Evolutionary conservation across 1,140 invertebrate species (phyloP).

Genomic region (Drosophila nigrodunni): DNA sequence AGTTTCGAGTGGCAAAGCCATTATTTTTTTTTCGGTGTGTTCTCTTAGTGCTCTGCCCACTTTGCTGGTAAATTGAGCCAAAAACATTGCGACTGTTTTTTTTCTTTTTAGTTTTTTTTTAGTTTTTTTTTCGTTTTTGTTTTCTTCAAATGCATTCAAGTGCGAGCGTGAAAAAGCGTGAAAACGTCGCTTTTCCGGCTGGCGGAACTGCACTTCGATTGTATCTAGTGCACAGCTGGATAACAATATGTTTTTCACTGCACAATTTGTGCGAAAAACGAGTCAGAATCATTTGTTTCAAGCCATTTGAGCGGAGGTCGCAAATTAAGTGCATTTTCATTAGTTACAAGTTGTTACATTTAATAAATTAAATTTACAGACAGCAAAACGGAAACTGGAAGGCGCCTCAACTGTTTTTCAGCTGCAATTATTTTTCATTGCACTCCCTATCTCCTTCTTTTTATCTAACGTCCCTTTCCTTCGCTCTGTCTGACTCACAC

Average conservation of each 20-base stretch:
- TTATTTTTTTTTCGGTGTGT: not conserved
- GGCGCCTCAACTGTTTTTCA: constrained; percentile 21
- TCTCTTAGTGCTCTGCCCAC: not conserved
- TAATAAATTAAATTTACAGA: constrained; percentile 54
- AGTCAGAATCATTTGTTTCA: constrained; percentile 34
- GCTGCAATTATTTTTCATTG: constrained; percentile 48
- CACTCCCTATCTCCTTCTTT: not conserved
- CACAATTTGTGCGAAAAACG: constrained; percentile 14
- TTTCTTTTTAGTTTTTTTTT: too few relatives aligned
- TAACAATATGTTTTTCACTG: constrained; percentile 41
- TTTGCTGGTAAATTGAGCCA: constrained; percentile 20
- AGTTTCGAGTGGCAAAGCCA: constrained; percentile 1
- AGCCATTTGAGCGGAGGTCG: constrained; percentile 38
- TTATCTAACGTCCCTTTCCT: not conserved
- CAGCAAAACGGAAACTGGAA: constrained; percentile 19
- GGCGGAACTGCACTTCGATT: constrained; percentile 23
- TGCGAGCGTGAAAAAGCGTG: constrained; percentile 3
- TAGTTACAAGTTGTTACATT: constrained; percentile 56
- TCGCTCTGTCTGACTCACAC: constrained; percentile 7
- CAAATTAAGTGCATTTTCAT: constrained; percentile 59
- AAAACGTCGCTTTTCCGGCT: constrained; percentile 37
- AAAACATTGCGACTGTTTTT: constrained; percentile 9
- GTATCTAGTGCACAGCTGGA: constrained; percentile 13
- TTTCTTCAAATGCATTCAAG: constrained; percentile 22
- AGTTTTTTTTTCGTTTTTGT: not conserved